A percentile compares a stretch with the other conserved stretches of the same genome.
These are phyloP conservation scores for Amia ocellicauda DNA, from an alignment of 2,113 vertebrate genomes.

Conservation along the genomic window DNA sequence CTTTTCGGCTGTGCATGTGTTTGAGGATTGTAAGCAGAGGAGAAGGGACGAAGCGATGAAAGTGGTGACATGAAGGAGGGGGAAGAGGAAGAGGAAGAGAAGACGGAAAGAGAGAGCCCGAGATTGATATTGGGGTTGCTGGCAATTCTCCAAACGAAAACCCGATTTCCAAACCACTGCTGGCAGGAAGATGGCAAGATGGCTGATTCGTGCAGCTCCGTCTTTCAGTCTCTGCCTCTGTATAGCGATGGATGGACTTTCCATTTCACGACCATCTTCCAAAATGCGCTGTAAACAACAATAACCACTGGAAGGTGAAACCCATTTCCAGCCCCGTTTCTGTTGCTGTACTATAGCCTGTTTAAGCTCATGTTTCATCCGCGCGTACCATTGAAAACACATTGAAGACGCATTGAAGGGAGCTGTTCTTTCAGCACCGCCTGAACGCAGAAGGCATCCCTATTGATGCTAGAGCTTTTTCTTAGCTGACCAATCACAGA, in stretches of 20 bases:
- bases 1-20: constrained; percentile 81
- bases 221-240: constrained; percentile 53
- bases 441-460: constrained; percentile 57
- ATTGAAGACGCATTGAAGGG: constrained; percentile 53
- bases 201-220: constrained; percentile 45
- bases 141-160: constrained; percentile 76
- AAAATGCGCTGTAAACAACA: constrained; percentile 58
- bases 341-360: constrained; percentile 65
- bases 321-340: constrained; percentile 56
- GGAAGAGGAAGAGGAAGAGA: constrained; percentile 24
- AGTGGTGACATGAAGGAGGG: constrained; percentile 40
- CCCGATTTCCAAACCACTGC: constrained; percentile 59
- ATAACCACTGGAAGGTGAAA: constrained; percentile 56
- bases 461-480: constrained; percentile 57
- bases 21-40: constrained; percentile 63
- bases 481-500: constrained; percentile 54
- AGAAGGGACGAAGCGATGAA: constrained; percentile 61
- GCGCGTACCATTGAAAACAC: constrained; percentile 53
- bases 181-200: constrained; percentile 55
- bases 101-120: constrained; percentile 44
- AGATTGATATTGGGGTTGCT: constrained; percentile 76
- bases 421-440: constrained; percentile 72
- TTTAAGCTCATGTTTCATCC: constrained; percentile 40
- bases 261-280: constrained; percentile 58
- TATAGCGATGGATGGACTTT: constrained; percentile 62